Percentiles rank a stretch among this genome's conserved stretches.
Evolutionary conservation across 2,113 vertebrate genomes (phyloP).

Genomic region (Engystomops pustulosus): DNA sequence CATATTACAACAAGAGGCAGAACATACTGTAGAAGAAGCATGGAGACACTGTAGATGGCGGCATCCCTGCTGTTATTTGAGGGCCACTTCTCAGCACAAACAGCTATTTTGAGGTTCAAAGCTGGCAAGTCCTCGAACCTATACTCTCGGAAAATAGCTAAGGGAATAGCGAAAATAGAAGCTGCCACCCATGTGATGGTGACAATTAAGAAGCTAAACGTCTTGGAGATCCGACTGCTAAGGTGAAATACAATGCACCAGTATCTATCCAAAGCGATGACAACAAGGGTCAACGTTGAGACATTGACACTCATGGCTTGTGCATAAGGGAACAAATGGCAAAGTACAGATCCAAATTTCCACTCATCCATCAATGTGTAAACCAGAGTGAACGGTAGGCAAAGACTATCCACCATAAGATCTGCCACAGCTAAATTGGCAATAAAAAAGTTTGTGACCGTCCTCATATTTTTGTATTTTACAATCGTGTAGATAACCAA

Average conservation of each 20-base stretch:
- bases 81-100: slow-evolving; percentile 92
- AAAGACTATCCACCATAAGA: slow-evolving; percentile 87
- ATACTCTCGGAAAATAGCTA: slow-evolving; percentile 91
- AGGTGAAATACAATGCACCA: slow-evolving; percentile 91
- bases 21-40: slow-evolving; percentile 89
- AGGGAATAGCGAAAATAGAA: slow-evolving; percentile 82
- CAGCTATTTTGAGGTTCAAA: slow-evolving; percentile 82
- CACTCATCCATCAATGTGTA: slow-evolving; percentile 90
- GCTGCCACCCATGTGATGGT: slow-evolving; percentile 81
- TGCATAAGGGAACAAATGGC: slow-evolving; percentile 87
- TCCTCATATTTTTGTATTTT: slow-evolving; percentile 89
- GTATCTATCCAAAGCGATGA: slow-evolving; percentile 89
- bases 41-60: slow-evolving; percentile 90
- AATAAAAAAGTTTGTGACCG: slow-evolving; percentile 93
- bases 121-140: slow-evolving; percentile 83
- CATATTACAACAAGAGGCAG: slow-evolving; percentile 86
- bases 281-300: slow-evolving; percentile 86
- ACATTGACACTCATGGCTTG: slow-evolving; percentile 91
- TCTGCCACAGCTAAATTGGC: slow-evolving; percentile 91
- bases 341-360: slow-evolving; percentile 88
- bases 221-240: slow-evolving; percentile 82
- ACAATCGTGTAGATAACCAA: slow-evolving; percentile 89
- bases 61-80: slow-evolving; percentile 81
- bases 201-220: slow-evolving; percentile 83
- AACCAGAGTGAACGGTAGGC: slow-evolving; percentile 87